phyloP scores from a whole-genome alignment of 2,888 invertebrate species.

The Silvanus unidentatus region DNA sequence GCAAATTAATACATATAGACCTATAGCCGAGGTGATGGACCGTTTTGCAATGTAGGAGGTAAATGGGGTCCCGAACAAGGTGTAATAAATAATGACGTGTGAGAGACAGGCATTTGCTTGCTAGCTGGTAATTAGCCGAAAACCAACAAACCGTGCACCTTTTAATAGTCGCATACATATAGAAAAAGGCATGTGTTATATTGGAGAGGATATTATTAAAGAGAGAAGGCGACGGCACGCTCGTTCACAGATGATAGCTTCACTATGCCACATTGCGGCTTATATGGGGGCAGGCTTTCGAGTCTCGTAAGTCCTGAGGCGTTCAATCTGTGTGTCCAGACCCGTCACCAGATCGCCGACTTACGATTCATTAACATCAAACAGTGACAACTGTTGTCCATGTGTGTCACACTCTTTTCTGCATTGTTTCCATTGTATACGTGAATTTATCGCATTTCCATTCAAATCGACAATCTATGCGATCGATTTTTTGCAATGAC shows the following conservation, averaged over 20 bases:
- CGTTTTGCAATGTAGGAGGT: too few relatives aligned
- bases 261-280: neutral
- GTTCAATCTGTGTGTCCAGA: neutral
- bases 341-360: constrained; percentile 1
- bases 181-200: neutral
- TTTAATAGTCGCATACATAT: constrained; percentile 1
- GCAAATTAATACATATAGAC: too few relatives aligned
- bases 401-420: too few relatives aligned
- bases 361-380: too few relatives aligned
- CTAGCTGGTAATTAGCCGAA: constrained; percentile 26
- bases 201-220: neutral
- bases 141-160: constrained; percentile 15
- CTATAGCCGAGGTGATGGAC: too few relatives aligned
- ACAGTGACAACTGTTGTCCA: too few relatives aligned
- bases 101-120: constrained; percentile 22
- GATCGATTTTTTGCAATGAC: too few relatives aligned
- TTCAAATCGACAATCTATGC: too few relatives aligned
- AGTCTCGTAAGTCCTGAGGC: constrained; percentile 1
- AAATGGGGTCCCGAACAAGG: constrained; percentile 8
- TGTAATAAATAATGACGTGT: constrained; percentile 27
- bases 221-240: neutral
- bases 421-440: too few relatives aligned
- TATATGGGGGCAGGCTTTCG: neutral
- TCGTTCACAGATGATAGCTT: too few relatives aligned
- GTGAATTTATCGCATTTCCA: too few relatives aligned